phyloP scores from a whole-genome alignment of 2,888 invertebrate species.

The Leptinotarsa haldemani region DNA sequence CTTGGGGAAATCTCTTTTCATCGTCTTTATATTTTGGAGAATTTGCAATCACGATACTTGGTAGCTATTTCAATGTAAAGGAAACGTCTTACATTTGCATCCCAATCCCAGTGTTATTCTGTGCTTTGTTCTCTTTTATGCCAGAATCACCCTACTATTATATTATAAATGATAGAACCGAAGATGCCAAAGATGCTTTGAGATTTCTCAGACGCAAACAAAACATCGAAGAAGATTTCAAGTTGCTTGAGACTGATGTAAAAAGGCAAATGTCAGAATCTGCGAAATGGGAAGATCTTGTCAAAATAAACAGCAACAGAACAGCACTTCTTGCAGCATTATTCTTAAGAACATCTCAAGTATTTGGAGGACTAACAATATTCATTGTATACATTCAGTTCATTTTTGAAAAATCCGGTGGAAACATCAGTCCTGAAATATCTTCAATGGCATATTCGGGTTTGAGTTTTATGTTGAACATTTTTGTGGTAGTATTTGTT shows the following conservation, averaged over 20 bases:
- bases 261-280: constrained; percentile 57
- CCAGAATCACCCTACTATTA: constrained; percentile 69
- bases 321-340: constrained; percentile 54
- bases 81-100: constrained; percentile 70
- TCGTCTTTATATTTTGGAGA: constrained; percentile 19
- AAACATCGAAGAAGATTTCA: constrained; percentile 54
- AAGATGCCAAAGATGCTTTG: constrained; percentile 51
- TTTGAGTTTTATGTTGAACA: constrained; percentile 37
- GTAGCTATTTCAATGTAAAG: constrained; percentile 58
- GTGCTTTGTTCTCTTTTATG: constrained; percentile 70
- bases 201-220: constrained; percentile 49
- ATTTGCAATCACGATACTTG: constrained; percentile 23
- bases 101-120: constrained; percentile 70
- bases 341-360: constrained; percentile 56
- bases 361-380: constrained; percentile 54
- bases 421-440: constrained; percentile 53
- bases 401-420: constrained; percentile 59
- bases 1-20: constrained; percentile 26
- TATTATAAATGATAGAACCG: constrained; percentile 49
- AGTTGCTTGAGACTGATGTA: constrained; percentile 51
- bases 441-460: constrained; percentile 53
- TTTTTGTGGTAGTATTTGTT: constrained; percentile 47
- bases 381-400: constrained; percentile 56
- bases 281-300: constrained; percentile 56
- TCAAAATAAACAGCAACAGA: constrained; percentile 53